These are phyloP conservation scores for Tauraco hartlaubi DNA, from an alignment of 2,797 vertebrate genomes.

Conservation along the genomic window DNA sequence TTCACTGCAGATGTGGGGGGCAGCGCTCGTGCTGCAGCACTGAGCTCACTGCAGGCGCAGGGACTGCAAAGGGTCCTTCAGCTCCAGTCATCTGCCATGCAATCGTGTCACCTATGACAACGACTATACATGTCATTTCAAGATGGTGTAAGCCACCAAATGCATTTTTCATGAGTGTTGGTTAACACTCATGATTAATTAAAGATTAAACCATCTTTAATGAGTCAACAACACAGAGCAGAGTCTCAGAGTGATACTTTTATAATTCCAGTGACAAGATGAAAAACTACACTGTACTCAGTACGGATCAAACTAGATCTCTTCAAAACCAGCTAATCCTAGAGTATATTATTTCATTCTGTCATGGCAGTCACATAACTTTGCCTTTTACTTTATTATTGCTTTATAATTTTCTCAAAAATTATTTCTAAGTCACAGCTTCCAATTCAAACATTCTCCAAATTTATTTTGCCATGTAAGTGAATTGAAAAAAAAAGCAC, in stretches of 20 bases:
- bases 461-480: neutral
- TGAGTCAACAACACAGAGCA: neutral
- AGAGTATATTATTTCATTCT: neutral
- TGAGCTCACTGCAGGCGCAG: neutral
- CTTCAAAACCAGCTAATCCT: neutral
- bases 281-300: neutral
- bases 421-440: neutral
- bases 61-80: neutral
- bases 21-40: no score
- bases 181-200: no score
- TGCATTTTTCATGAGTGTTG: neutral
- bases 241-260: neutral
- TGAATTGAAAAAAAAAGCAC: neutral
- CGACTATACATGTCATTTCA: neutral
- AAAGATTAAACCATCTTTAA: neutral
- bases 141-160: neutral
- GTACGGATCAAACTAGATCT: neutral
- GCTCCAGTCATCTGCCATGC: no score
- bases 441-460: neutral
- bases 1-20: rapidly evolving
- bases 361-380: neutral
- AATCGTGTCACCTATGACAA: neutral
- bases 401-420: slow-evolving; percentile 4
- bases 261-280: neutral
- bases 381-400: neutral